phyloP scores from a whole-genome alignment of 2,888 invertebrate species.

The Leptinotarsa peninsularis region DNA sequence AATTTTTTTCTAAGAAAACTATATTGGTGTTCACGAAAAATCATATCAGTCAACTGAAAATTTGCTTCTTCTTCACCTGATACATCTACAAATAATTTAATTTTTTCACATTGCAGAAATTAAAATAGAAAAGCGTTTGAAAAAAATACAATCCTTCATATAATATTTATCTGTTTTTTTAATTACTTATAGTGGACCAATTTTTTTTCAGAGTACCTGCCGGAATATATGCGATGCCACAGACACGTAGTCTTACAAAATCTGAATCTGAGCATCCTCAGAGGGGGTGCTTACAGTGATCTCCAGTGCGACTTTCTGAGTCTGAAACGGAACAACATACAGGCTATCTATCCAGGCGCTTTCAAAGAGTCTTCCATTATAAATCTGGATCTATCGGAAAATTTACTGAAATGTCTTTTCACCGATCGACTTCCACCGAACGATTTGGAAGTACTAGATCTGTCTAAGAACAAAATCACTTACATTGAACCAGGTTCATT shows the following conservation, averaged over 20 bases:
- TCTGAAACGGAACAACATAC: constrained; percentile 4
- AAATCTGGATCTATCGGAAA: constrained; percentile 3
- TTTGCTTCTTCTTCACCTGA: no score
- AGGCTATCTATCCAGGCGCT: neutral
- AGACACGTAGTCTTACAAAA: neutral
- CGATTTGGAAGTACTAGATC: neutral
- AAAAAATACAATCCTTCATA: neutral
- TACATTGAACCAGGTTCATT: constrained; percentile 6
- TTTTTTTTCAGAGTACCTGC: constrained; percentile 5
- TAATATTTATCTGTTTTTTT: neutral
- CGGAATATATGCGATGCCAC: neutral
- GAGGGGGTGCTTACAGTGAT: neutral
- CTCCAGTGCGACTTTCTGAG: neutral
- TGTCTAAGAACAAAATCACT: constrained; percentile 1
- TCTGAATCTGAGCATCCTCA: neutral
- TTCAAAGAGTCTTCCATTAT: neutral
- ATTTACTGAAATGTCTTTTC: constrained; percentile 12
- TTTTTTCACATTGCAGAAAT: no score
- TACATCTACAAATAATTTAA: no score
- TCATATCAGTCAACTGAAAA: no score
- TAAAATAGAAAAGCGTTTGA: no score
- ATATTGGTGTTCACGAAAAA: no score
- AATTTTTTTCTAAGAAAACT: no score
- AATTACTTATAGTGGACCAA: neutral
- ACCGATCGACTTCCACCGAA: neutral